Percentiles rank a stretch among this genome's conserved stretches.
phyloP scores from a whole-genome alignment of 2,113 vertebrate genomes.

The Semnornis frantzii region DNA sequence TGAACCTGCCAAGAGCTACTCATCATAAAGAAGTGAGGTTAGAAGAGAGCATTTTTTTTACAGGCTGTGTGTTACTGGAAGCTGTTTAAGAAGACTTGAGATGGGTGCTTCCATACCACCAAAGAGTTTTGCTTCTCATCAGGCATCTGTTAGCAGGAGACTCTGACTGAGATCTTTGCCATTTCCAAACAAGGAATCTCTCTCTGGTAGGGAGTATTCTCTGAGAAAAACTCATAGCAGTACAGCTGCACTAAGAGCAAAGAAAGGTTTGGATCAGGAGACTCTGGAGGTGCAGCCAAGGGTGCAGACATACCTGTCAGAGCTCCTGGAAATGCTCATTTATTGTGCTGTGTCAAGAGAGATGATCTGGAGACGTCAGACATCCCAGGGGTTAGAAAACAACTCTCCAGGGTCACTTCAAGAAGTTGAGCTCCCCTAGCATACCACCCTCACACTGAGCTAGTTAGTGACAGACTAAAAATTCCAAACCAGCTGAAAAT shows the following conservation, averaged over 20 bases:
- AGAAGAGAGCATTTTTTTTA: not conserved
- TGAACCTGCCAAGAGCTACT: not conserved
- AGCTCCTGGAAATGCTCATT: not conserved
- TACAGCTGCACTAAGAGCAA: not conserved
- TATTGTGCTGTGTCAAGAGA: not conserved
- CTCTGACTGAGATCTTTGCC: not conserved
- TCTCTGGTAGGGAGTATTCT: not conserved
- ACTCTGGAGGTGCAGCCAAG: not conserved
- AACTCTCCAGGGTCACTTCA: not conserved
- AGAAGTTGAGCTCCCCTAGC: not conserved
- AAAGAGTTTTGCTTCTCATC: not conserved
- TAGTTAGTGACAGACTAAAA: conserved; percentile 9
- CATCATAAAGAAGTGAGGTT: not conserved
- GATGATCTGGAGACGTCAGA: not conserved
- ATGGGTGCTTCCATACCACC: not conserved
- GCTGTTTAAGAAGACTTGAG: not conserved
- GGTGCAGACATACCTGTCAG: too few species aligned
- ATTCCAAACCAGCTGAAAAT: not conserved
- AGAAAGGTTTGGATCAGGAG: not conserved
- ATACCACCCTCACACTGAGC: not conserved
- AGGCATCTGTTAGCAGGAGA: not conserved
- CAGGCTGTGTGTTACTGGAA: not conserved
- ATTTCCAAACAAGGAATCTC: not conserved
- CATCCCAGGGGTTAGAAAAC: not conserved
- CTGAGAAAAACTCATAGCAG: not conserved